Base-by-base conservation (phyloP, 2,888 invertebrate genomes). In the Cylloceria caligata region DNA sequence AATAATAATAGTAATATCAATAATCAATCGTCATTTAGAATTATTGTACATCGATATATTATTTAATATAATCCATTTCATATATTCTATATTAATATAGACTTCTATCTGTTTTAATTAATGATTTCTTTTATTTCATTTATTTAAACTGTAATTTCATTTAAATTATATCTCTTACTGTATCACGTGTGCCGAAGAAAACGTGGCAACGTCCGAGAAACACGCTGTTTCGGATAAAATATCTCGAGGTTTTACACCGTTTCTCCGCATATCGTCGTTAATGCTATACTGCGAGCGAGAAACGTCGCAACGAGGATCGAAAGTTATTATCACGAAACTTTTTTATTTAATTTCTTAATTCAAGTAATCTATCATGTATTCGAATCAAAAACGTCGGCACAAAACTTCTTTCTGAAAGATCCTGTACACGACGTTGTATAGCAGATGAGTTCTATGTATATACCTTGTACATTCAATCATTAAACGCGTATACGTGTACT, bases 41-140 rank as follows among this genome's bases (percentile, higher is more conserved):
- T 91, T 92, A 91, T 91, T 90, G 89, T 92, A 91, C 92, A 92
- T 91, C 89, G 90, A 92, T 91, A 92, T 91, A 92, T 91, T 92
- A 92, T 91, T 90, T 89, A 90, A 91, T 91, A 92, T 91, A 90
- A 89, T 91, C 86, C 89, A 90, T 91, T 90, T 91, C 82, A 88
- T 91, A 91, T 89, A 90, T 85, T 90, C 91, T 91, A 92, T 92
- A 91, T 91, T 90, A 90, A 91, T 90, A 90, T 84, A 86, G 88
- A 89, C 80, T 90, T 90, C 89, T 91, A 90, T 91, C 83, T 90
- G 87, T 88, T 87, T 88, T 81, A 88, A 90, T 90, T 88, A 86
- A 88, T 86, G 84, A 83, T 74, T 84, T 86, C 87, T 86, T 88
- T 88, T 88, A 86, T 88, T 81, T 88, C 87, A 68, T 78, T 83